These are phyloP conservation scores for Pterobdella sp. DNA, from an alignment of 2,888 invertebrate species.

Conservation along the genomic window DNA sequence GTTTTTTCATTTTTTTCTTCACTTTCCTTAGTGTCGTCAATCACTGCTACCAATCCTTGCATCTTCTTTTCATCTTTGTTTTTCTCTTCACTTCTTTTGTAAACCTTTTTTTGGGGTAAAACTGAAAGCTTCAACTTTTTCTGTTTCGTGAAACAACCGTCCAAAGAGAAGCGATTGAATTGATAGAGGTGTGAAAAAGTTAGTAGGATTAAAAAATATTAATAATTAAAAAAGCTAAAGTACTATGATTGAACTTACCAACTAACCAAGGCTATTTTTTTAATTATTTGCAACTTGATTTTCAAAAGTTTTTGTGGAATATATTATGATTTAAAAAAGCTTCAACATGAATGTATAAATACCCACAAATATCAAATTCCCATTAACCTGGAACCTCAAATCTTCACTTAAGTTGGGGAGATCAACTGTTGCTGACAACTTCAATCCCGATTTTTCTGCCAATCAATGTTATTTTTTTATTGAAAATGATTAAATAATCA, in stretches of 20 bases:
- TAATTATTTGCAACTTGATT: too few species aligned
- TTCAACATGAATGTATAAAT: too few species aligned
- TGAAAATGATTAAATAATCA: background rate
- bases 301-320: too few species aligned
- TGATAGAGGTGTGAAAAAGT: too few species aligned
- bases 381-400: background rate
- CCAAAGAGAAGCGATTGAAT: too few species aligned
- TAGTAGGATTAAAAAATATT: too few species aligned
- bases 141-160: too few species aligned
- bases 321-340: too few species aligned
- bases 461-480: background rate
- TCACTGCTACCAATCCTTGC: background rate
- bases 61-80: background rate
- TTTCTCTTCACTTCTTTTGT: conserved; percentile 5
- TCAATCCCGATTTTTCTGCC: background rate
- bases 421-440: background rate
- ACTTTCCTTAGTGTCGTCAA: background rate
- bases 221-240: too few species aligned
- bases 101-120: background rate
- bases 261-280: too few species aligned
- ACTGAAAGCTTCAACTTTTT: conserved; percentile 1
- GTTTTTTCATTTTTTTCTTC: background rate
- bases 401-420: background rate
- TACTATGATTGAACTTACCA: too few species aligned
- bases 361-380: too few species aligned